A percentile compares a stretch with the other conserved stretches of the same genome.
These are phyloP conservation scores for Pteria penguin DNA, from an alignment of 2,888 invertebrate species.

Conservation along the genomic window DNA sequence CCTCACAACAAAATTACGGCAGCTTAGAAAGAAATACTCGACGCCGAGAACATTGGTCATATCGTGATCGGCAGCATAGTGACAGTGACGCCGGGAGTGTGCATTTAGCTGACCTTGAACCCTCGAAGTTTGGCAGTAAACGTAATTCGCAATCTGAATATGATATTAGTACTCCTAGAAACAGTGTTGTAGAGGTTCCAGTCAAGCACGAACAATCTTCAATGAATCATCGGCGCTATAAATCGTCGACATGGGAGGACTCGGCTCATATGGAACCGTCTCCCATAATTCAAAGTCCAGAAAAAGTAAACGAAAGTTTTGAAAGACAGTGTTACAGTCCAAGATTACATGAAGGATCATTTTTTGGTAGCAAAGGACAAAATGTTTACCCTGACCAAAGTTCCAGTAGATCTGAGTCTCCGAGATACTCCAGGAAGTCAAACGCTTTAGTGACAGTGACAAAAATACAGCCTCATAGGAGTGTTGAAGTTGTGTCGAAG, in stretches of 20 bases:
- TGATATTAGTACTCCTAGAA: slow-evolving; percentile 53
- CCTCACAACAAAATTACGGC: slow-evolving; percentile 57
- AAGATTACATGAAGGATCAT: slow-evolving; percentile 61
- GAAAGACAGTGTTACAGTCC: slow-evolving; percentile 70
- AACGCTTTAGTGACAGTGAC: slow-evolving; percentile 72
- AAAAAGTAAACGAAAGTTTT: slow-evolving; percentile 32
- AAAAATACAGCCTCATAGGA: slow-evolving; percentile 67
- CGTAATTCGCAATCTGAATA: slow-evolving; percentile 68
- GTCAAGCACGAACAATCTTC: slow-evolving; percentile 59
- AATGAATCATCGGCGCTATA: slow-evolving; percentile 12
- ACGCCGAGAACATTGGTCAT: slow-evolving; percentile 48
- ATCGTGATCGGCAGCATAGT: slow-evolving; percentile 51
- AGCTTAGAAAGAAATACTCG: slow-evolving; percentile 66
- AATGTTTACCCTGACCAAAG: slow-evolving; percentile 46
- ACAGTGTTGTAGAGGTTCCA: slow-evolving; percentile 61
- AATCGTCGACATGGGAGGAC: slow-evolving; percentile 50
- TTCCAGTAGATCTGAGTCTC: slow-evolving; percentile 52
- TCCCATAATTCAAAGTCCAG: slow-evolving; percentile 59
- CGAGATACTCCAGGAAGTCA: slow-evolving; percentile 48
- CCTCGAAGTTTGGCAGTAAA: slow-evolving; percentile 68
- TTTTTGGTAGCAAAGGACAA: slow-evolving; percentile 22
- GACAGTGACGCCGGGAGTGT: slow-evolving; percentile 51
- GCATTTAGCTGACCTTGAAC: slow-evolving; percentile 52
- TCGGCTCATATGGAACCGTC: slow-evolving; percentile 57
- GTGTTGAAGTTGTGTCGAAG: slow-evolving; percentile 91